Percentiles rank a stretch among this genome's conserved stretches.
Conservation (phyloP, 2,888 invertebrate genomes). For the Pammene fasciana region DNA sequence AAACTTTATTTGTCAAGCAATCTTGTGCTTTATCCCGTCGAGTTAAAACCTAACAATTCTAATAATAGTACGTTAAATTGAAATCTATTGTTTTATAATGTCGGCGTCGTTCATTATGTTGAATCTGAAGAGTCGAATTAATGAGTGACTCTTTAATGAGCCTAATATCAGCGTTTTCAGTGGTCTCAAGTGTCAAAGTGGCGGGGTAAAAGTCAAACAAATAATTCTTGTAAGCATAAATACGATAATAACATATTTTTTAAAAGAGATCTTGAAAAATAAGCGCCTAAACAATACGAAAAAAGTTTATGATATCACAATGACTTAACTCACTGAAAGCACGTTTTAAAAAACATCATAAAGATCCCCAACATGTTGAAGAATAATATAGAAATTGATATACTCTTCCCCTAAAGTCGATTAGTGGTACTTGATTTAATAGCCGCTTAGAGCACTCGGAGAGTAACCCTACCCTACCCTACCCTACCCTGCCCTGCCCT, state of each 20-base stretch:
- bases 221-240: no score
- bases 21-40: slow-evolving; percentile 12
- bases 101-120: background rate
- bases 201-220: no score
- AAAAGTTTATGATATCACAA: no score
- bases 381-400: background rate
- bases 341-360: no score
- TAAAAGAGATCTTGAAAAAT: no score
- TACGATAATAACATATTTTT: no score
- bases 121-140: background rate
- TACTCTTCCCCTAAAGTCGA: slow-evolving; percentile 19
- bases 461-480: background rate
- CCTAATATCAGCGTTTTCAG: background rate
- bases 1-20: slow-evolving; percentile 4
- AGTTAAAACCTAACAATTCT: background rate
- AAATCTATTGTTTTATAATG: slow-evolving; percentile 12
- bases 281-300: no score
- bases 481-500: slow-evolving; percentile 3
- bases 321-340: no score
- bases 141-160: slow-evolving; percentile 1
- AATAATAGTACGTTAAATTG: slow-evolving; percentile 8
- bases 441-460: background rate
- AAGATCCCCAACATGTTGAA: background rate
- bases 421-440: background rate
- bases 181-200: background rate